phyloP scores from a whole-genome alignment of 2,888 invertebrate genomes.

The Caenorhabditis sulstoni region DNA sequence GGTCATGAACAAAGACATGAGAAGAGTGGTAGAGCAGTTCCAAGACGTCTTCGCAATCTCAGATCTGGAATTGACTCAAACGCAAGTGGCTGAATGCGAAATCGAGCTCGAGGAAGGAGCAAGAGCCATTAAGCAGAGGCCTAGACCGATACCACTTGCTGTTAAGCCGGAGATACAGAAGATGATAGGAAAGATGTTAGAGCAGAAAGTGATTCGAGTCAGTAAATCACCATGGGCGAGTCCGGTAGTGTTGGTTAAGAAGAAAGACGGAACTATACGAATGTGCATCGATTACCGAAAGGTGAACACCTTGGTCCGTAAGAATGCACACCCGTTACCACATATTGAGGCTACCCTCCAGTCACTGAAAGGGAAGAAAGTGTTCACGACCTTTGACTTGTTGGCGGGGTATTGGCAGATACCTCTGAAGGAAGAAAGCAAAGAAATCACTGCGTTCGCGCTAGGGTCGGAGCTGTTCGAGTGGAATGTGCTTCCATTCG shows the following conservation, averaged over 20 bases:
- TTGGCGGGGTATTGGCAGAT: constrained; percentile 71
- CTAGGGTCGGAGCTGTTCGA: constrained; percentile 70
- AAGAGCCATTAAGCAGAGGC: too few relatives aligned
- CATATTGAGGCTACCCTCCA: too few relatives aligned
- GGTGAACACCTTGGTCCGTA: constrained; percentile 57
- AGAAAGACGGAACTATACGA: constrained; percentile 63
- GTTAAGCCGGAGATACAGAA: background rate
- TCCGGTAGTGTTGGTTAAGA: constrained; percentile 57
- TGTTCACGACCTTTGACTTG: constrained; percentile 66
- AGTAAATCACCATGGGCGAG: constrained; percentile 36
- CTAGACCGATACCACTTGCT: too few relatives aligned
- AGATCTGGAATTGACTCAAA: background rate
- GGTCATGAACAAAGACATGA: background rate
- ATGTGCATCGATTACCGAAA: constrained; percentile 69
- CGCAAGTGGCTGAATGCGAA: background rate
- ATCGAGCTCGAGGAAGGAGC: too few relatives aligned
- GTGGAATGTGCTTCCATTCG: too few relatives aligned
- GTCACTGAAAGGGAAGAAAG: too few relatives aligned
- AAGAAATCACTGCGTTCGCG: constrained; percentile 69
- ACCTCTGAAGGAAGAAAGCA: constrained; percentile 49
- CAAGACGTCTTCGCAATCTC: background rate
- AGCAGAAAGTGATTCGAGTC: constrained; percentile 27
- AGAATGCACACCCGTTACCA: too few relatives aligned
- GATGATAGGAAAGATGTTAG: constrained; percentile 33
- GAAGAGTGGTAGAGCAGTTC: background rate